Conservation (phyloP, 2,113 vertebrate species). For the Oreochromis niloticus region DNA sequence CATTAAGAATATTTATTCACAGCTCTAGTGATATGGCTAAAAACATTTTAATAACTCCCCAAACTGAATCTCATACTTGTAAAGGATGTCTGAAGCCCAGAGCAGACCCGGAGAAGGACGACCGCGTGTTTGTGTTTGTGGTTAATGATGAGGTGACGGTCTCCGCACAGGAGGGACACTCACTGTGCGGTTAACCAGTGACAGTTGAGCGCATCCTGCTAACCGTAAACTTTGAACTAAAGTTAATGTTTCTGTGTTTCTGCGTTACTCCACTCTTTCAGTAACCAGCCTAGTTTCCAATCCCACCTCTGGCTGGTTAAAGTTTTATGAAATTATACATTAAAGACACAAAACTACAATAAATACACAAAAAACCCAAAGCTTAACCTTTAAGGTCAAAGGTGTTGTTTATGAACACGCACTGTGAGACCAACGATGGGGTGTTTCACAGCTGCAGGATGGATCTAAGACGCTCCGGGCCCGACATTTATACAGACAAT, state of each 20-base stretch:
- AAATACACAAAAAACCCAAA: background rate
- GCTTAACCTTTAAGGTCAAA: background rate
- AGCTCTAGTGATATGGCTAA: background rate
- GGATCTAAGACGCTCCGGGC: background rate
- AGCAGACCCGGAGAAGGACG: rapidly evolving
- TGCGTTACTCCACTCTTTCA: background rate
- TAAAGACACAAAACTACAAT: background rate
- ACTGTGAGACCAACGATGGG: background rate
- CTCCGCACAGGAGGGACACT: background rate
- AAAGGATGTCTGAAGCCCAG: background rate
- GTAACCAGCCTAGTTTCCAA: background rate
- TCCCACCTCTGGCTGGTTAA: background rate
- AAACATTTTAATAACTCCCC: background rate
- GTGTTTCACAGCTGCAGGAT: background rate
- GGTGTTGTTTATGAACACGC: background rate
- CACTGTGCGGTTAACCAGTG: background rate
- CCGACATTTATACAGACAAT: rapidly evolving
- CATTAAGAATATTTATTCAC: background rate
- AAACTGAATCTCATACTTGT: background rate
- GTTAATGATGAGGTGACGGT: background rate
- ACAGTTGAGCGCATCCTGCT: background rate
- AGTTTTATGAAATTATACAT: background rate
- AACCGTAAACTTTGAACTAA: background rate
- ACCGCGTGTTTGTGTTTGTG: background rate
- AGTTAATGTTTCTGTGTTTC: background rate